Percentiles rank a stretch among this genome's conserved stretches.
Conservation (phyloP, 2,797 vertebrate genomes). For the Muscicapa striata region DNA sequence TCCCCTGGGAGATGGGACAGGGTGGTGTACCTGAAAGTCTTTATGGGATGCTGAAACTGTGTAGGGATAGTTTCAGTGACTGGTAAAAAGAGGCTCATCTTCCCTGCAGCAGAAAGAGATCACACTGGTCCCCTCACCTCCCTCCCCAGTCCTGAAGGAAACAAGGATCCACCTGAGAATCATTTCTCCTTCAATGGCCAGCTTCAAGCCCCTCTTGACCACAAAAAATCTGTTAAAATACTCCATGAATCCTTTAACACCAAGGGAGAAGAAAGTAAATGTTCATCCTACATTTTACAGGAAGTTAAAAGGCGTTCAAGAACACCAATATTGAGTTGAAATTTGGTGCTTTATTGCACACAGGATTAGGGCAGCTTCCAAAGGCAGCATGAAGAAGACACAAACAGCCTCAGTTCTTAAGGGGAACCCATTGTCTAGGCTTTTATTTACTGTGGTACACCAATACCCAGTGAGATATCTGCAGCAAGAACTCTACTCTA, state of each 20-base stretch:
- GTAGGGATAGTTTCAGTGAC: not conserved
- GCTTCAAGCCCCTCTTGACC: not conserved
- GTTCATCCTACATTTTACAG: not conserved
- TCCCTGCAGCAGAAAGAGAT: not conserved
- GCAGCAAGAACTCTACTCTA: not conserved
- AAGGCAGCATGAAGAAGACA: not conserved
- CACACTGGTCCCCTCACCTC: not conserved
- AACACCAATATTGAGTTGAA: not conserved
- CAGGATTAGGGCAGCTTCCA: not conserved
- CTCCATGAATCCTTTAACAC: not conserved
- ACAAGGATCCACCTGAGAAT: not conserved
- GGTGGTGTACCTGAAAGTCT: not conserved
- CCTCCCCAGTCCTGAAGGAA: not conserved
- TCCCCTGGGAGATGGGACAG: not conserved
- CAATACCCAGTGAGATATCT: not conserved
- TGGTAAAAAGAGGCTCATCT: not conserved
- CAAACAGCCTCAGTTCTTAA: not conserved
- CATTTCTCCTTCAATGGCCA: not conserved
- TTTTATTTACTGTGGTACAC: constrained; percentile 27
- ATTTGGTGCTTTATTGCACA: not conserved
- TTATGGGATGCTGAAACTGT: not conserved
- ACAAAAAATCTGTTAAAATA: not conserved
- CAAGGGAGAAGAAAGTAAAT: not conserved
- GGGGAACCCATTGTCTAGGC: not conserved
- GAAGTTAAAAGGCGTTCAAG: not conserved